Conservation (phyloP, 2,113 vertebrate species). For the Mola mola region DNA sequence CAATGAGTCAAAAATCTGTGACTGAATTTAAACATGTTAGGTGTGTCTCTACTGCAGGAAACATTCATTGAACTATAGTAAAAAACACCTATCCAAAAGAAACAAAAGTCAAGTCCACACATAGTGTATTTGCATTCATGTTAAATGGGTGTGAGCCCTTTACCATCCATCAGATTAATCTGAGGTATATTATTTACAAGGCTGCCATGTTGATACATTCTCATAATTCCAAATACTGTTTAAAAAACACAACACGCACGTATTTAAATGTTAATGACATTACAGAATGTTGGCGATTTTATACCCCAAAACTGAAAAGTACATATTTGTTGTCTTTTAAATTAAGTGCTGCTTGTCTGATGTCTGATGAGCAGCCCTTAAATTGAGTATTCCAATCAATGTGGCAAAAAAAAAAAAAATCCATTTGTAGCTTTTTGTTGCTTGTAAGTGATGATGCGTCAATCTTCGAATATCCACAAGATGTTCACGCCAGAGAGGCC, state of each 20-base stretch:
- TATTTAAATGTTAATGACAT: constrained; percentile 34
- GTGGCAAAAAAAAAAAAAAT: not conserved
- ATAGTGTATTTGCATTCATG: constrained; percentile 62
- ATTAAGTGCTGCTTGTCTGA: constrained; percentile 3
- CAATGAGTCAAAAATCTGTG: not conserved
- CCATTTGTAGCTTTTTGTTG: constrained; percentile 1
- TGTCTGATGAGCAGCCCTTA: constrained; percentile 16
- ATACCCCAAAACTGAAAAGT: constrained; percentile 19
- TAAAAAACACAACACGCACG: constrained; percentile 41
- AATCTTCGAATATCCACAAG: constrained; percentile 92
- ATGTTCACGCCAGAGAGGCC: constrained; percentile 95
- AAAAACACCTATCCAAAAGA: not conserved
- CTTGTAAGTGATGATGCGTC: constrained; percentile 19
- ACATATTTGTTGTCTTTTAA: constrained; percentile 19
- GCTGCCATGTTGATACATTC: constrained; percentile 62
- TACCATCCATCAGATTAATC: constrained; percentile 15
- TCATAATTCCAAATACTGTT: constrained; percentile 26
- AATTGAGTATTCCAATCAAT: constrained; percentile 3
- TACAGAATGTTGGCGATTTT: constrained; percentile 2
- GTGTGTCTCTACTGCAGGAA: not conserved
- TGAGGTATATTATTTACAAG: constrained; percentile 67
- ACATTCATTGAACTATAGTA: constrained; percentile 19
- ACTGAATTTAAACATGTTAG: constrained; percentile 37
- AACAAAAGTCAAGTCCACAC: constrained; percentile 17
- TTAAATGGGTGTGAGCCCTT: constrained; percentile 42